These are phyloP conservation scores for Xenus cinereus DNA, from an alignment of 2,113 vertebrate genomes.

Conservation along the genomic window DNA sequence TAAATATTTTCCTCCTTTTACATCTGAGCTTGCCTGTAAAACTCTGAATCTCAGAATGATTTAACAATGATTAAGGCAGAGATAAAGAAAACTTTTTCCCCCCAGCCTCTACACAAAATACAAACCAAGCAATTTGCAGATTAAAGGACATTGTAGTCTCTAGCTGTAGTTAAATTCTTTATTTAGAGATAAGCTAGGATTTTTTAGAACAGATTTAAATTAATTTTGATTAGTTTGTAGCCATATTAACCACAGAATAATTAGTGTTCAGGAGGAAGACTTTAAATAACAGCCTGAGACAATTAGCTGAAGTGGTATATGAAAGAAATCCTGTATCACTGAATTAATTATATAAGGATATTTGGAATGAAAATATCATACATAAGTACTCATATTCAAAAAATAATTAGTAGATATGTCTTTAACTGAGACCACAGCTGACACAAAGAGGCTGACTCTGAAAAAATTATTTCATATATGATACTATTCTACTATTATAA, in stretches of 20 bases:
- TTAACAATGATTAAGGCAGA: constrained; percentile 27
- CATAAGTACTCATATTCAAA: neutral
- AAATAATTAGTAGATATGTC: neutral
- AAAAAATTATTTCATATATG: neutral
- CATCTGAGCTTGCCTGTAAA: neutral
- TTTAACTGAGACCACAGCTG: neutral
- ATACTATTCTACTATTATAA: neutral
- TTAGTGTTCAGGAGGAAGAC: neutral
- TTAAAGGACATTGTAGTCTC: neutral
- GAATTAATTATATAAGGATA: neutral
- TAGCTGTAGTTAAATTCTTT: neutral
- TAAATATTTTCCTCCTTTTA: neutral
- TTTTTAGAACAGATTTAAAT: neutral
- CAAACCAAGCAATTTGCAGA: neutral
- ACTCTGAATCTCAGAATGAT: neutral
- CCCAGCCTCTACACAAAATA: neutral
- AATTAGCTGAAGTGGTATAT: neutral
- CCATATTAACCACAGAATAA: neutral
- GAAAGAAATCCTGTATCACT: neutral
- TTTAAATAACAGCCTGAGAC: neutral
- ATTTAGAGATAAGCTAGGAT: neutral
- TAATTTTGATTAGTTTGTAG: neutral
- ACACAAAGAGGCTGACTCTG: neutral
- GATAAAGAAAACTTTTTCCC: neutral
- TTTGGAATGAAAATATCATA: neutral